phyloP scores from a whole-genome alignment of 2,888 invertebrate species.

The Camponotus fellah region DNA sequence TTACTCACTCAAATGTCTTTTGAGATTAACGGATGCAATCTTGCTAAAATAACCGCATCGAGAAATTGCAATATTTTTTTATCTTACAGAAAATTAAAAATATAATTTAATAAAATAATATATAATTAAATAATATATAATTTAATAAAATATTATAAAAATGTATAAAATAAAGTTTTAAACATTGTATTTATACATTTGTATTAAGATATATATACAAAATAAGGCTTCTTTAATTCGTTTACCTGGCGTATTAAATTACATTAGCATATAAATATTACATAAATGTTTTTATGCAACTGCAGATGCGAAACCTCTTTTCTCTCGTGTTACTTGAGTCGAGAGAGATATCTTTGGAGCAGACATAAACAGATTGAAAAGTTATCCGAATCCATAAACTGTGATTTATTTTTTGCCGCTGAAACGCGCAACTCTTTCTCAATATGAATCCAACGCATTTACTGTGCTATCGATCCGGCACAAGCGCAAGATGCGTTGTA shows the following conservation, averaged over 20 bases:
- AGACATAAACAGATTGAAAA: constrained; percentile 11
- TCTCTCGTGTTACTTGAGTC: background rate
- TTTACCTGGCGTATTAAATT: background rate
- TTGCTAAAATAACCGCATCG: constrained; percentile 31
- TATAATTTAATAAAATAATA: background rate
- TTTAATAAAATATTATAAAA: background rate
- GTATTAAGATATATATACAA: background rate
- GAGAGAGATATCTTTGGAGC: background rate
- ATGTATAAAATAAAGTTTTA: background rate
- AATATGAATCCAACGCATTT: constrained; percentile 38
- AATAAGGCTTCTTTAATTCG: background rate
- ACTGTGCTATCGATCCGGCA: constrained; percentile 29
- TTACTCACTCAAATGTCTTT: constrained; percentile 22
- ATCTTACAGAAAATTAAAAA: background rate
- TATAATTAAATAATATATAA: no score
- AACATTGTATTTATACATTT: background rate
- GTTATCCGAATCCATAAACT: background rate
- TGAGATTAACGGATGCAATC: constrained; percentile 44
- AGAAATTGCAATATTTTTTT: constrained; percentile 14
- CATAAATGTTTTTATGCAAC: background rate
- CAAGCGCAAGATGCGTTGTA: constrained; percentile 18
- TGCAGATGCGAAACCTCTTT: background rate
- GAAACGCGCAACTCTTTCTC: constrained; percentile 19
- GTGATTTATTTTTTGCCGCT: constrained; percentile 22
- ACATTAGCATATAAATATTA: background rate